Evolutionary conservation across 2,797 vertebrate genomes (phyloP), one percentile per base, ranked within the genome.

Genomic region (Acrocephalus scirpaceus): DNA sequence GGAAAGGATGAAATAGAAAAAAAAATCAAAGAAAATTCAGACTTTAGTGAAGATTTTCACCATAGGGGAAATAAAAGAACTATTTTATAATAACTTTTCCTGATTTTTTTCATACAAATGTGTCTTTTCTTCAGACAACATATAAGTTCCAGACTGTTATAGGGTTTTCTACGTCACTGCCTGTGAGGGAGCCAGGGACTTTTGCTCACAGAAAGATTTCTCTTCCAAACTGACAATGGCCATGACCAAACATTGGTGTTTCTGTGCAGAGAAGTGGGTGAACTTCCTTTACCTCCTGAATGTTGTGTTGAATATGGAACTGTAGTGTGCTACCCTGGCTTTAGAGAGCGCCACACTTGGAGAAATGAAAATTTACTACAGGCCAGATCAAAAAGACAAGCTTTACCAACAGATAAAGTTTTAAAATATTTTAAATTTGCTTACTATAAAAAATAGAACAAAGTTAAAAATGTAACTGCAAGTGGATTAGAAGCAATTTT

Each of bases 1-100:
- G 19, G 54, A 86, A 84, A 47, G 56, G 32, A 42, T 64, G 67
- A 88, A 94, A 88, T 13, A 83, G 85, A 36, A 25, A 25, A 88
- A 88, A 90, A 86, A 92, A 93, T 65, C 38, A 72, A 88, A 88
- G 76, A 62, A 88, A 91, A 80, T 25, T 57, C 67, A 85, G 67
- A 71, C 27, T 58, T 92, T 34, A 45, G 70, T 44, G n/a, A 66
- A 86, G 76, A 38, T 66, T 62, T 72, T 67, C 5, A 11, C 50
- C 3, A 4, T 3, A 29, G 21, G 10, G 26, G 19, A 87, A 91
- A 60, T 72, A 58, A 54, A 86, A 87, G 25, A 78, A 30, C 9
- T 64, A 13, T 38, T 87, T 89, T 32, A 76, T 27, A 57, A 56
- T 32, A 72, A 42, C 23, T 70, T 74, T 84, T 65, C 25, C n/a